Evolutionary conservation across 2,888 invertebrate species (phyloP), one percentile per base, ranked within the genome.

Genomic region (Agrotis puta): DNA sequence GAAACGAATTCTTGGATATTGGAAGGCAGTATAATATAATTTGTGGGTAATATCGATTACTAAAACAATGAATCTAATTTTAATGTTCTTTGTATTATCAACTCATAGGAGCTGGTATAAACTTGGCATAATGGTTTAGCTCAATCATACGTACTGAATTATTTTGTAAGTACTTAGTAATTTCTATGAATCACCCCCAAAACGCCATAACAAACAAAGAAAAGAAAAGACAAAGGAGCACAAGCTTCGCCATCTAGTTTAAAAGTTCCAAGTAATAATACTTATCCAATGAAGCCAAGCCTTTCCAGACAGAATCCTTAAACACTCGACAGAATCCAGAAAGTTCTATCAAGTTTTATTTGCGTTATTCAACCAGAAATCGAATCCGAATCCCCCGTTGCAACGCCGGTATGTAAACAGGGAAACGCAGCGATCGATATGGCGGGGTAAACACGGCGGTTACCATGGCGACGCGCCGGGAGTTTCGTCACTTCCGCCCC

Each of bases 391-490:
- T 80, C 63, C 84, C 83, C 68, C 80, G 75, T 77, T 90, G 90
- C 90, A 90, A 82, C 81, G 80, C 76, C 77, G 82, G 85, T 77
- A 91, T 91, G 94, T 94, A 94, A 94, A 93, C 94, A 93, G 91
- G 91, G 90, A 91, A 90, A 88, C 90, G 91, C 89, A 88, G 81
- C 84, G 87, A 94, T 95, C 95, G 95, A 95, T 95, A 94, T 87
- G 94, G 92, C 94, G 95, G 91, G 92, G 95, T 94, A 95, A 95
- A 95, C 95, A 95, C 90, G 95, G 94, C 95, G 95, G 95, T 95
- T 92, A 92, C 88, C 92, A 93, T 94, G 93, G 91, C 90, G 78
- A 95, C 94, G 88, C 88, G 92, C 88, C 92, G 92, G 93, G 94
- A 93, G 92, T 89, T 89, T 89, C 92, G 90, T 90, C 92, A 91